Base-by-base conservation (phyloP, 2,888 invertebrate species). In the Eupeodes latifasciatus region DNA sequence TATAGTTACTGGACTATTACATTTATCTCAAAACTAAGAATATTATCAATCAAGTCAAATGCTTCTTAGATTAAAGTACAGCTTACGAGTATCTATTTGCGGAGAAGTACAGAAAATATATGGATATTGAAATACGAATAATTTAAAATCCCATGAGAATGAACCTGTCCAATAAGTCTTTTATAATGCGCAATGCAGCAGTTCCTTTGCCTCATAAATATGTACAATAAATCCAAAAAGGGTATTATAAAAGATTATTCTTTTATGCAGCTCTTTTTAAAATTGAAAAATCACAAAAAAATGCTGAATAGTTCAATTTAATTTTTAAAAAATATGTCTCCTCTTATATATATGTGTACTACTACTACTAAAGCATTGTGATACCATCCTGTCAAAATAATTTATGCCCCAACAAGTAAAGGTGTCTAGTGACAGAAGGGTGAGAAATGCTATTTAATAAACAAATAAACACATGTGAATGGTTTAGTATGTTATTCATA, bases 241-340 rank as follows among this genome's bases (percentile, higher is more conserved):
- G 40, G 40, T 62, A 16, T 61, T 40, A 27, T 27, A 44, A 62
- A 40, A n/a, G 62, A 40, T 62, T 61, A 62, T 62, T 36, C 59
- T 36, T 34, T 16, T n/a, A 40, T 62, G 36, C 40, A 62, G 36
- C 4, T 10, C 40, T 40, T 11, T 62, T 40, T 62, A 36, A 40
- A 16, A 62, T 16, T 11, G 5, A 40, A 40, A 62, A 62, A 4
- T 19, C 55, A 55, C 19, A 16, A 6, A 7, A 55, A 55, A 27
- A 4, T 55, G 16, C 19, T 55, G 47, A 12, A 47, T 47, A 47
- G 12, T 47, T 12, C 10, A 47, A 47, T 12, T 47, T 47, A 11
- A 11, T 47, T 12, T 47, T 47, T 12, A 47, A 47, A 47, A 19
- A 55, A 27, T 27, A 27, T 27, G 27, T 27, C 27, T 19, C 19